phyloP scores from a whole-genome alignment of 2,888 invertebrate species.

The Trissoscelio sp. region DNA sequence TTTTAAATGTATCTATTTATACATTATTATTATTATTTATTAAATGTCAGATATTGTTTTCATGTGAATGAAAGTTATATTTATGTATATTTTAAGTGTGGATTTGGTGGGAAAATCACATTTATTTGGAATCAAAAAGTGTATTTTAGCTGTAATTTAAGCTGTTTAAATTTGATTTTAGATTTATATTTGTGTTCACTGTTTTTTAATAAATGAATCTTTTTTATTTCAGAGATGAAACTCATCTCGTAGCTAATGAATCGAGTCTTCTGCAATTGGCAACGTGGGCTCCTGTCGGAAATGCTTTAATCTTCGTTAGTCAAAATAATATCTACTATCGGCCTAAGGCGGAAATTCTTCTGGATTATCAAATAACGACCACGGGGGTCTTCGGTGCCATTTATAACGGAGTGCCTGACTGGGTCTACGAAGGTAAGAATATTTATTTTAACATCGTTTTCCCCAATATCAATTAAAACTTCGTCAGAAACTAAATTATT shows the following conservation, averaged over 20 bases:
- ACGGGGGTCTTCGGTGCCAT: constrained; percentile 87
- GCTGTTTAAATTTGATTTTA: too few relatives aligned
- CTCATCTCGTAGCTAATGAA: constrained; percentile 76
- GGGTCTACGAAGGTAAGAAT: constrained; percentile 95
- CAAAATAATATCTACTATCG: constrained; percentile 92
- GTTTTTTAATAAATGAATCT: too few relatives aligned
- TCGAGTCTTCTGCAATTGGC: constrained; percentile 86
- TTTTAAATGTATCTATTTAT: too few relatives aligned
- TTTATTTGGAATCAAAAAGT: too few relatives aligned
- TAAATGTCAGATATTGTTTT: too few relatives aligned
- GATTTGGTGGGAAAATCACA: too few relatives aligned
- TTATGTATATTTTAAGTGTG: too few relatives aligned
- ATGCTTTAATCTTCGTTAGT: constrained; percentile 89
- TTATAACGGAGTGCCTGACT: constrained; percentile 95
- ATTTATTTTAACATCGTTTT: constrained; percentile 19
- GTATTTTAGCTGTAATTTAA: too few relatives aligned
- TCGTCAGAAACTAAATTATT: constrained; percentile 18
- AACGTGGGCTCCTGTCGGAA: constrained; percentile 91
- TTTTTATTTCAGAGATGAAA: constrained; percentile 73
- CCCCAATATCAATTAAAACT: constrained; percentile 21
- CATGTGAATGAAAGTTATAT: too few relatives aligned
- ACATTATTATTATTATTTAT: too few relatives aligned
- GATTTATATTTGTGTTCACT: too few relatives aligned
- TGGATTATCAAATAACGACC: constrained; percentile 86
- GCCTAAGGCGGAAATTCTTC: constrained; percentile 83